A percentile compares a stretch with the other conserved stretches of the same genome.
Conservation (phyloP, 30 jellyfish, hydroid and myxozoan genomes). For the Cassiopea xamachana region DNA sequence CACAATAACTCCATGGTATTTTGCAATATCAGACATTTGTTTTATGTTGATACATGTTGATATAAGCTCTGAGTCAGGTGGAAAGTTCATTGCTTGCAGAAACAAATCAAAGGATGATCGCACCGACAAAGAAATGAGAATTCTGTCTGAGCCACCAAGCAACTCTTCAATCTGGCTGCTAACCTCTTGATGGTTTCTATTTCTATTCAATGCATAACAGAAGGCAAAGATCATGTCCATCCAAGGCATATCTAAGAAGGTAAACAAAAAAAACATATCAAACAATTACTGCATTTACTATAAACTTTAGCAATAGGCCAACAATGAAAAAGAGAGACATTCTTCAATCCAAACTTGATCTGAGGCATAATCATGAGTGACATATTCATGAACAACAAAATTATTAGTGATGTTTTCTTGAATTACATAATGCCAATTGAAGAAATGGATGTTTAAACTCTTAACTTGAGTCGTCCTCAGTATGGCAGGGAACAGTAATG, state of each 20-base stretch:
- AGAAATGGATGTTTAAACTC: no score
- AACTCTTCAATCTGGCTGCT: slow-evolving; percentile 35
- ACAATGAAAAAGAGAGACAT: no score
- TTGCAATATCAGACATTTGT: slow-evolving; percentile 70
- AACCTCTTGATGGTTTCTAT: slow-evolving; percentile 4
- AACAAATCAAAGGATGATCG: slow-evolving; percentile 64
- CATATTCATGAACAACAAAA: no score
- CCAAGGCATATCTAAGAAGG: slow-evolving; percentile 52
- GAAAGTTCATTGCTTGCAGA: slow-evolving; percentile 61
- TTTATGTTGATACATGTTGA: slow-evolving; percentile 47
- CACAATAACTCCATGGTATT: slow-evolving; percentile 55
- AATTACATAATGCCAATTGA: no score
- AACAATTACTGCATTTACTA: no score
- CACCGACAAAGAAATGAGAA: slow-evolving; percentile 62
- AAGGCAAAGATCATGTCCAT: slow-evolving; percentile 55
- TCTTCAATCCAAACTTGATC: no score
- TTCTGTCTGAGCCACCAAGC: slow-evolving; percentile 67
- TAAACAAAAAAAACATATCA: background rate
- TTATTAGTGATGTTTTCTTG: no score
- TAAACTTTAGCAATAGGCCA: no score
- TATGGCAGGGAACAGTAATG: no score
- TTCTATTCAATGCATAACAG: slow-evolving; percentile 6
- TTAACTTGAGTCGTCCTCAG: no score
- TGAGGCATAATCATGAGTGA: no score
- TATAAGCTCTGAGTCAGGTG: slow-evolving; percentile 65